Base-by-base conservation (phyloP, 2,113 vertebrate species). In the Alaudala cheleensis region DNA sequence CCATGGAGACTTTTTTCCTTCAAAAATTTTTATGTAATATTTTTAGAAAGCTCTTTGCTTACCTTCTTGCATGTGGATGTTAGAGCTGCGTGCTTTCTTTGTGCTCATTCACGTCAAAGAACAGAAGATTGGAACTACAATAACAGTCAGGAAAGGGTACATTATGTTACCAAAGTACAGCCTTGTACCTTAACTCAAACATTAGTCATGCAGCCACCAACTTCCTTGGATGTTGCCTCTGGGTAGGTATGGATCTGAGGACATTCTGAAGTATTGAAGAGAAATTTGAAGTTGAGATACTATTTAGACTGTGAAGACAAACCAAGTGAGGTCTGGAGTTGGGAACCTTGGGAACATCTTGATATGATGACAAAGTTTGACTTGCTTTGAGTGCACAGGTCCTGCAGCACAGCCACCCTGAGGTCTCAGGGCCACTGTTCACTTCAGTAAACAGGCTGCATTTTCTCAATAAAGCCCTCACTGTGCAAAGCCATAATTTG, bases 381-480 rank as follows among this genome's bases (percentile, higher is more conserved):
- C 33, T 50, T 66, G 29, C 25, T 61, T 65, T 51, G 25, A 61
- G 51, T 29, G 45, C 1, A 54, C 18, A 81, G 3, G 4, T 33
- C 21, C 24, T 60, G 4, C 28, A 60, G 15, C 15, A 33, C 6
- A 56, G 25, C 0, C 0, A 37, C 8, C 2, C 4, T 44, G 34
- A 66, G 40, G 13, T 50, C 51, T 51, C 37, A 71, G 18, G 37
- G 71, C 47, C 18, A 23, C 34, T 20, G 1, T 28, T 44, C 34
- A 44, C 12, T 77, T 70, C 10, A 66, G 31, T 22, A 7, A 13
- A 14, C 6, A 15, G 20, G 8, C 20, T 53, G 5, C 29, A 24
- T 49, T 88, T 84, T 80, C 69, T 65, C 33, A 54, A 15, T 33
- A 65, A 60, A 37, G 14, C 37, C 37, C 6, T 44, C 14, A 39